phyloP scores from a whole-genome alignment of 2,888 invertebrate genomes.

The Eueremaeus valkanovi region DNA sequence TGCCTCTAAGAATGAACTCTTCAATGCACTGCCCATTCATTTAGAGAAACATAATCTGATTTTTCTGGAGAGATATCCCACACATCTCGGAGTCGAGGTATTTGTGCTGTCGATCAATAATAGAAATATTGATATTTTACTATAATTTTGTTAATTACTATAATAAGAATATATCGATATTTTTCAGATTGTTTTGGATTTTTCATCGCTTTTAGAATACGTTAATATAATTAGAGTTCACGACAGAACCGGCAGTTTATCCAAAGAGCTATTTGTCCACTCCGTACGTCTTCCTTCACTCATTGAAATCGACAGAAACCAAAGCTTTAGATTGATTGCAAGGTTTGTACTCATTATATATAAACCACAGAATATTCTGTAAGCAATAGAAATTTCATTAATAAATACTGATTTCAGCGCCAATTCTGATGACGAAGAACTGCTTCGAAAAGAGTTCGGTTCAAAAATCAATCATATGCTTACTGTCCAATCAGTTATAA shows the following conservation, averaged over 20 bases:
- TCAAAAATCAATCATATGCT: not conserved
- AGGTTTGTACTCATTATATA: not conserved
- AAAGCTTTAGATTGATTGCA: not conserved
- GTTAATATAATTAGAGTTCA: constrained; percentile 9
- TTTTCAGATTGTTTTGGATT: constrained; percentile 17
- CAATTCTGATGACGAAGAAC: not conserved
- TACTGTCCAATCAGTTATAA: too few species aligned
- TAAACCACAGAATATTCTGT: not conserved
- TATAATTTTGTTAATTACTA: too few species aligned
- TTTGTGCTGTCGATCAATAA: not conserved
- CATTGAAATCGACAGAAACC: not conserved
- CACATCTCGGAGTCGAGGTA: constrained; percentile 34
- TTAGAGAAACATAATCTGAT: constrained; percentile 22
- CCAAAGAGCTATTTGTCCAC: not conserved
- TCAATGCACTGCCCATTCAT: not conserved
- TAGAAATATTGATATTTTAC: too few species aligned
- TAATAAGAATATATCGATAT: too few species aligned
- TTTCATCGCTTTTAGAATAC: not conserved
- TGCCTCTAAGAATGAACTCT: not conserved
- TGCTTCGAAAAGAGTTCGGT: constrained; percentile 11
- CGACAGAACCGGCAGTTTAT: constrained; percentile 2
- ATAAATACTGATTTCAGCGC: not conserved
- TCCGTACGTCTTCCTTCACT: constrained; percentile 17
- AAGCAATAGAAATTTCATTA: not conserved
- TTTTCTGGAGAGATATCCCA: constrained; percentile 26